Conservation (phyloP, 30 jellyfish, hydroid and myxozoan genomes). For the Aurelia sp. region DNA sequence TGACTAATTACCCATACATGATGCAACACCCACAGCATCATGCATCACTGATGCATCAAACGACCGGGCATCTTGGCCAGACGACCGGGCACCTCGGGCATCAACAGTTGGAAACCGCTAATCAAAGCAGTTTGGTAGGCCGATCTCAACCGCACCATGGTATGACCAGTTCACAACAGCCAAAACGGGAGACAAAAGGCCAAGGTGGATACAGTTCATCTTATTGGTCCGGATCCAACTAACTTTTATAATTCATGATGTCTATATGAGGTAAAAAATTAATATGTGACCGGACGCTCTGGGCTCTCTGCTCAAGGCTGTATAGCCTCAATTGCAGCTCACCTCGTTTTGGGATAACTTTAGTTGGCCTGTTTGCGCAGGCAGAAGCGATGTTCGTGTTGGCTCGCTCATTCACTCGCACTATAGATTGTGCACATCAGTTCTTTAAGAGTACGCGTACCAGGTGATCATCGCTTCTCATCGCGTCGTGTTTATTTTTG, state of each 20-base stretch:
- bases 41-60: conserved; percentile 60
- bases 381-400: no score
- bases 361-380: conserved; percentile 19
- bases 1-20: conserved; percentile 75
- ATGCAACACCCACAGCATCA: conserved; percentile 78
- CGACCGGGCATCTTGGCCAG: background rate
- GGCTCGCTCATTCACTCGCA: no score
- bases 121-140: conserved; percentile 42
- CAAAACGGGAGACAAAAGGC: conserved; percentile 55
- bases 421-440: background rate
- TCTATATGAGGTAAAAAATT: conserved; percentile 31
- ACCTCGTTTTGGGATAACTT: conserved; percentile 20
- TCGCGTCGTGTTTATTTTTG: conserved; percentile 60
- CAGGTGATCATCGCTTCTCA: conserved; percentile 27
- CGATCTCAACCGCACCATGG: conserved; percentile 52
- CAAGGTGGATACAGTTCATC: conserved; percentile 36
- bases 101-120: conserved; percentile 56
- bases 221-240: conserved; percentile 60
- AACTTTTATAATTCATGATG: conserved; percentile 26
- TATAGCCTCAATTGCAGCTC: background rate
- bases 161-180: conserved; percentile 66
- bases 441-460: background rate
- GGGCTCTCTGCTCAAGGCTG: no score
- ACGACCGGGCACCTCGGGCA: conserved; percentile 70
- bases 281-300: conserved; percentile 1